Base-by-base conservation (phyloP, 2,113 vertebrate species). In the Amblyopsis rosae region DNA sequence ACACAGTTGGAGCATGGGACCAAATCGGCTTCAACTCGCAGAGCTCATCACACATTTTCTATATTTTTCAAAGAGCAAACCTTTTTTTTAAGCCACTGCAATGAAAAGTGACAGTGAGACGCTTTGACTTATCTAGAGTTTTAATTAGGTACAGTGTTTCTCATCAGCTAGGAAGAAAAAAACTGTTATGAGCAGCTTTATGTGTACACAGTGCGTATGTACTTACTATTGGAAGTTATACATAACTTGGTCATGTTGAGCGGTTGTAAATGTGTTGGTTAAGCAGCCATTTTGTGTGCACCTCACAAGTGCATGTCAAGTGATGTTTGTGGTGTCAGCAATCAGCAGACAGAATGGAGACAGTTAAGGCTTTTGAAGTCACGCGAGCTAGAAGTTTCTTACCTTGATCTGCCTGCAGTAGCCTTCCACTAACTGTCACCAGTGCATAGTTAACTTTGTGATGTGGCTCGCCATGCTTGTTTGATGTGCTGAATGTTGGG, bases 341-440 rank as follows among this genome's bases (percentile, higher is more conserved):
- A 82, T 86, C 75, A 82, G 73, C 67, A 76, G 78, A 86, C 82
- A 81, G 77, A 76, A 76, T 63, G 79, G 80, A 87, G 86, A 83
- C 80, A 82, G 77, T 51, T 72, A 73, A 75, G 83, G 81, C 65
- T 85, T 88, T 91, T 90, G 86, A 90, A 90, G 85, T 89, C 73
- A 58, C 5, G 35, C 35, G 1, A 41, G 7, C 87, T 78, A 87
- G 86, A 89, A 87, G 86, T 88, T 88, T 61, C 64, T 76, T 73
- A 84, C 90, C 87, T 92, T 89, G 88, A 90, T 90, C 88, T 85
- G 81, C 81, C 84, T 86, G 86, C 82, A 76, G 81, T 80, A 74
- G 67, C 67, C 85, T 41, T 86, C 87, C 77, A 82, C 82, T 54
- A 70, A 82, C 84, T 82, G 87, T 88, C 88, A 84, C 82, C 77